Evolutionary conservation across 2,113 vertebrate genomes (phyloP).

Genomic region (Thunnus thynnus): DNA sequence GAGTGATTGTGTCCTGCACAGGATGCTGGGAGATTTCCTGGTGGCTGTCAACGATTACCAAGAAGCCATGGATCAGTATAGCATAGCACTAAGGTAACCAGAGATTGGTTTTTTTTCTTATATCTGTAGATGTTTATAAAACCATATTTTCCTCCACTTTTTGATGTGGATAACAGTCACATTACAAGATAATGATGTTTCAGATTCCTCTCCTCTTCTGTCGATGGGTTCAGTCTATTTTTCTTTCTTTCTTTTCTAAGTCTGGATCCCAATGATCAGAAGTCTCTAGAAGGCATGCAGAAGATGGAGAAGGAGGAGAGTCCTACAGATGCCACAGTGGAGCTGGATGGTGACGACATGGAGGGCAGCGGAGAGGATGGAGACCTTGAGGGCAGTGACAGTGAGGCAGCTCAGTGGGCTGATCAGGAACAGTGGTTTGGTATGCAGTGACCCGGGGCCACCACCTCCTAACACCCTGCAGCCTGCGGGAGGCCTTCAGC

Average conservation of each 20-base stretch:
- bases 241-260: constrained; percentile 70
- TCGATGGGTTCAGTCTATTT: neutral
- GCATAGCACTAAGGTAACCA: constrained; percentile 95
- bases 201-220: no score
- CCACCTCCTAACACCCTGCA: neutral
- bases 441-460: constrained; percentile 89
- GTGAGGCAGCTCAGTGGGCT: constrained; percentile 97
- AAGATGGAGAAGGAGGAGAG: constrained; percentile 99
- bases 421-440: constrained; percentile 99
- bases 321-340: constrained; percentile 95
- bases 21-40: constrained; percentile 97
- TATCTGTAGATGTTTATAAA: no score
- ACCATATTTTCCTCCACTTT: no score
- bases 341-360: constrained; percentile 99
- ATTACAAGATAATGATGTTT: neutral
- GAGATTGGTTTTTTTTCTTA: neutral
- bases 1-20: constrained; percentile 97
- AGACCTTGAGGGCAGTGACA: constrained; percentile 98
- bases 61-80: constrained; percentile 99
- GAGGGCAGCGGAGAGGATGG: constrained; percentile 98
- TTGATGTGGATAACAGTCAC: neutral
- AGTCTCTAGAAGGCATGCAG: constrained; percentile 98
- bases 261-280: constrained; percentile 98
- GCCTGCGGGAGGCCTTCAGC: constrained; percentile 14
- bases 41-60: constrained; percentile 98